Conservation (phyloP, 1,140 invertebrate genomes). For the Dendrolimus kikuchii region DNA sequence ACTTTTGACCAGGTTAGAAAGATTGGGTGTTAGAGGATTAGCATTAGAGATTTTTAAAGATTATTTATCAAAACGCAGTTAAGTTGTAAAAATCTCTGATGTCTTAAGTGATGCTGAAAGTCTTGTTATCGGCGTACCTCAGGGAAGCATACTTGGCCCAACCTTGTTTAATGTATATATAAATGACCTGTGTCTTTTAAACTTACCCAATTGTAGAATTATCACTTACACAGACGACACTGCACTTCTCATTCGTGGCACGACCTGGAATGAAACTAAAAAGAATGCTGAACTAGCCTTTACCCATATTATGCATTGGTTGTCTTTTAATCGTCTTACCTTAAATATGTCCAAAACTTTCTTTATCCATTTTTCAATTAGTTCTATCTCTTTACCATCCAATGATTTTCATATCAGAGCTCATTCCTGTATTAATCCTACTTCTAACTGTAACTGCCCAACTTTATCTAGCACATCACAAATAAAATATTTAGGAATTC, state of each 20-base stretch:
- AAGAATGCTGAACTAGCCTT: background rate
- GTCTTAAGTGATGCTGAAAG: background rate
- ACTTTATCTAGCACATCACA: too few relatives aligned
- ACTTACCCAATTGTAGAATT: constrained; percentile 1
- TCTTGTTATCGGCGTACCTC: background rate
- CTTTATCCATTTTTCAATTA: too few relatives aligned
- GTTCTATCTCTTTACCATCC: too few relatives aligned
- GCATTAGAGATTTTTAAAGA: background rate
- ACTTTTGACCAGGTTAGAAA: background rate
- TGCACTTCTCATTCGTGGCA: background rate
- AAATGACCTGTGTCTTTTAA: background rate
- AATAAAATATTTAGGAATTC: too few relatives aligned
- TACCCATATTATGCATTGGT: too few relatives aligned
- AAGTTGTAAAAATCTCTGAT: background rate
- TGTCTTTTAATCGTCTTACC: too few relatives aligned
- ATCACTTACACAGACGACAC: background rate
- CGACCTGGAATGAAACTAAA: background rate
- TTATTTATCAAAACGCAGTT: background rate
- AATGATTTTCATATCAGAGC: too few relatives aligned
- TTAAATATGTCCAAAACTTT: too few relatives aligned
- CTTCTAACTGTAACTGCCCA: too few relatives aligned
- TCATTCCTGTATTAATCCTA: too few relatives aligned
- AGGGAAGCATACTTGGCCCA: background rate
- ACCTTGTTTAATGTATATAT: background rate
- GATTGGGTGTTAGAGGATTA: background rate